Conservation (phyloP, 2,113 vertebrate genomes). For the Polypterus senegalus region DNA sequence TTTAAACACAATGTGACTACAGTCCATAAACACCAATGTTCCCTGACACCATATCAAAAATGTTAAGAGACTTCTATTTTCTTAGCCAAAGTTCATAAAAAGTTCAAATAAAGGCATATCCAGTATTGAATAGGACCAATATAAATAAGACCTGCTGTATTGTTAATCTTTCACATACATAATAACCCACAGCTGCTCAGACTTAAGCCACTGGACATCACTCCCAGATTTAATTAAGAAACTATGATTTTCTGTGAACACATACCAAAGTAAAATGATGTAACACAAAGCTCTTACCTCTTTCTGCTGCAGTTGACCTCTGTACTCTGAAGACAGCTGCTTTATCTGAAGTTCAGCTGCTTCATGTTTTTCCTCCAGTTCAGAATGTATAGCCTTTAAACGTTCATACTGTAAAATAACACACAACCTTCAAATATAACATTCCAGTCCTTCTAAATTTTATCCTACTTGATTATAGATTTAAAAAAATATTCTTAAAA, state of each 20-base stretch:
- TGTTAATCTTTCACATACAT: too few relatives aligned
- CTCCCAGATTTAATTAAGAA: neutral
- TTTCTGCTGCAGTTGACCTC: slow-evolving; percentile 78
- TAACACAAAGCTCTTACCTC: slow-evolving; percentile 53
- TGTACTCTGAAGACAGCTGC: slow-evolving; percentile 71
- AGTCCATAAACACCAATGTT: too few relatives aligned
- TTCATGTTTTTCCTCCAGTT: slow-evolving; percentile 88
- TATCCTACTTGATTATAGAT: neutral
- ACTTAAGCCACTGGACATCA: too few relatives aligned
- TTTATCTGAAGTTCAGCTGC: slow-evolving; percentile 87
- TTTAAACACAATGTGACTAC: too few relatives aligned
- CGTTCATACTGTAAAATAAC: slow-evolving; percentile 66
- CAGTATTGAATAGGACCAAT: too few relatives aligned
- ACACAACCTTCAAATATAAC: neutral
- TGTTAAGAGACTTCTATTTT: too few relatives aligned
- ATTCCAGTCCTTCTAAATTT: neutral
- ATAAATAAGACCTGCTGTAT: too few relatives aligned
- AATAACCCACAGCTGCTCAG: too few relatives aligned
- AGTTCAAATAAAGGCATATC: too few relatives aligned
- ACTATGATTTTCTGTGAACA: neutral
- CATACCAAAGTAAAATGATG: neutral
- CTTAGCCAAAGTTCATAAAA: too few relatives aligned
- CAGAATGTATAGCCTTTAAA: slow-evolving; percentile 62
- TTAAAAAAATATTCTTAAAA: too few relatives aligned
- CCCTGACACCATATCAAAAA: too few relatives aligned